Percentiles rank a stretch among this genome's conserved stretches.
Evolutionary conservation across 2,888 invertebrate genomes (phyloP).

Genomic region (Mechanitis mazaeus): DNA sequence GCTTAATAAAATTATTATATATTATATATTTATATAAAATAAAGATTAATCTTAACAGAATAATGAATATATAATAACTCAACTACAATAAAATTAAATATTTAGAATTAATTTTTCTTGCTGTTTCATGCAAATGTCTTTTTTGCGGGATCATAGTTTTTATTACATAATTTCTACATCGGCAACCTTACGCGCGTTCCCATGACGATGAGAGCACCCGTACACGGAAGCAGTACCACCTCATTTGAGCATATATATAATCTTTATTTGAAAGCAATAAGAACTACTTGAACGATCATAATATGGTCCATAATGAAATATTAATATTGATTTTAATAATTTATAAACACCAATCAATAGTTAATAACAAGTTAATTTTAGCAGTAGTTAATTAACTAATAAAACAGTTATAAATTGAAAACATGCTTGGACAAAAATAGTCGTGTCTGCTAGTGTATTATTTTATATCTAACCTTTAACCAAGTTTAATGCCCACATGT

Average conservation of each 20-base stretch:
- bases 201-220: constrained; percentile 60
- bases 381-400: too few species aligned
- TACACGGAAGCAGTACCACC: constrained; percentile 46
- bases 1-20: too few species aligned
- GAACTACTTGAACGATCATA: constrained; percentile 20
- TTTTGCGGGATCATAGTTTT: constrained; percentile 7
- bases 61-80: too few species aligned
- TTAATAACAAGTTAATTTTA: background rate
- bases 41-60: too few species aligned
- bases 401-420: background rate
- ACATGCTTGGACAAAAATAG: background rate
- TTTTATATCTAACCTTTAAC: constrained; percentile 5
- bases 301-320: too few species aligned
- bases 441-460: background rate
- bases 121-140: background rate
- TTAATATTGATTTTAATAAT: too few species aligned
- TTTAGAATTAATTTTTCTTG: background rate
- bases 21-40: too few species aligned
- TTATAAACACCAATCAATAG: background rate
- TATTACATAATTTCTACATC: constrained; percentile 17
- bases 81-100: background rate
- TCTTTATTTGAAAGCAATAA: constrained; percentile 32
- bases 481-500: constrained; percentile 23
- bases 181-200: constrained; percentile 52
- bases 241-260: constrained; percentile 31